A percentile compares a stretch with the other conserved stretches of the same genome.
phyloP scores from a whole-genome alignment of 1,140 invertebrate species.

The Aphaenogaster floridana region DNA sequence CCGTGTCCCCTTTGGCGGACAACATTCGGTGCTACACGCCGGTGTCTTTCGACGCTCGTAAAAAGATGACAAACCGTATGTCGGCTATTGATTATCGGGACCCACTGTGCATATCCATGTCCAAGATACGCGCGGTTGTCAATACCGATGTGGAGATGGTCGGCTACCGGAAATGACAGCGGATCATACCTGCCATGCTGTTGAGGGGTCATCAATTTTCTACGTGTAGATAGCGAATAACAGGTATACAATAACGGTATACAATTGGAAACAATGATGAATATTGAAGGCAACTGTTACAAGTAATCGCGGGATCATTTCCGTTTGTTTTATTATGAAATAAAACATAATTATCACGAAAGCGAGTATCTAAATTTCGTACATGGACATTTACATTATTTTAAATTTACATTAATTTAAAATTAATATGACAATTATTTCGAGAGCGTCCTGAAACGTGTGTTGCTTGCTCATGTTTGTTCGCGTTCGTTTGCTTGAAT shows the following conservation, averaged over 20 bases:
- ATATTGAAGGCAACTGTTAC: constrained; percentile 7
- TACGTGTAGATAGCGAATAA: constrained; percentile 21
- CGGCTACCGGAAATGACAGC: constrained; percentile 40
- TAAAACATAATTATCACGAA: neutral
- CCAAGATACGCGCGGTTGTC: neutral
- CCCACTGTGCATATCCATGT: constrained; percentile 19
- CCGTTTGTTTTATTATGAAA: neutral
- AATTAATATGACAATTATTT: constrained; percentile 16
- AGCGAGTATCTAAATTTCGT: neutral
- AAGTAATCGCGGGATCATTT: neutral
- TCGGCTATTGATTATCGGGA: constrained; percentile 52
- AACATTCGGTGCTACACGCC: constrained; percentile 36
- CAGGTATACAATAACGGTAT: constrained; percentile 4
- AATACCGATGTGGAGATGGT: constrained; percentile 25
- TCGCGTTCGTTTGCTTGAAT: neutral
- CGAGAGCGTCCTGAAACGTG: neutral
- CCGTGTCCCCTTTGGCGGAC: constrained; percentile 51
- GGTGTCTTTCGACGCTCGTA: constrained; percentile 58
- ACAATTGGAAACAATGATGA: constrained; percentile 45
- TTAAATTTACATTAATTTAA: neutral
- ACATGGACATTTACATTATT: neutral
- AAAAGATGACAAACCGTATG: constrained; percentile 65
- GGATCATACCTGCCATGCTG: neutral
- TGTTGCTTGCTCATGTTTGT: neutral
- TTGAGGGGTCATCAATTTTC: constrained; percentile 61